Base-by-base conservation (phyloP, 1,140 invertebrate genomes). In the Dendroctonus valens region DNA sequence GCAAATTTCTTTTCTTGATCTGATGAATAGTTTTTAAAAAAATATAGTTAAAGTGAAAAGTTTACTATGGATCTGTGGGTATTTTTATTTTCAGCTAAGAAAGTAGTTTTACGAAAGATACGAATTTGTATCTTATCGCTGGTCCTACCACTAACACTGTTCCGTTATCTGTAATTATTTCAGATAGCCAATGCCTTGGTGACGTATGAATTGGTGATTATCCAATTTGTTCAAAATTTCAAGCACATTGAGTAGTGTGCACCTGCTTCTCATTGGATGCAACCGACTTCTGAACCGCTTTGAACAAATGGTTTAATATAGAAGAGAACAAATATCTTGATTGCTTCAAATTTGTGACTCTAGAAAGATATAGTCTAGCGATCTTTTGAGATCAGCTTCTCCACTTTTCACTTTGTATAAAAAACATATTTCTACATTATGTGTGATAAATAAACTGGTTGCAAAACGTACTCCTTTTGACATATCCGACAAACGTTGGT, bases 181-280 rank as follows among this genome's bases (percentile, higher is more conserved):
- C 72, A 89, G 87, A 83, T 89, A 12, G 86, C 86, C 46, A 86
- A 86, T 49, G 87, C 87, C 5, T 86, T 89, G 53, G 85, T 88
- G 0, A 88, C 87, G 5, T 89, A 89, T 69, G 87, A 89, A 74
- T 77, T 89, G 4, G 86, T 89, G 49, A 75, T 88, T 40, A 79
- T 88, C 40, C 86, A 88, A 67, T 86, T 88, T 67, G 87, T 57
- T 15, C 50, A 58, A 46, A 50, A 65, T 15, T 9, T 52, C 8
- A 52, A 52, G 15, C 8, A n/a, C 9, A 52, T 12, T 12, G 9
- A 52, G 11, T 52, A 12, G 15, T 46, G 4, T 9, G 12, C 4
- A 14, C 12, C 9, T 46, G 44, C 9, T 11, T 46, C 12, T 11
- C 9, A 2, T 0, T 46, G 12, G 12, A 46, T 11, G 9, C 12